phyloP scores from a whole-genome alignment of 2,113 vertebrate species.

The Ptychochromis oligacanthus region DNA sequence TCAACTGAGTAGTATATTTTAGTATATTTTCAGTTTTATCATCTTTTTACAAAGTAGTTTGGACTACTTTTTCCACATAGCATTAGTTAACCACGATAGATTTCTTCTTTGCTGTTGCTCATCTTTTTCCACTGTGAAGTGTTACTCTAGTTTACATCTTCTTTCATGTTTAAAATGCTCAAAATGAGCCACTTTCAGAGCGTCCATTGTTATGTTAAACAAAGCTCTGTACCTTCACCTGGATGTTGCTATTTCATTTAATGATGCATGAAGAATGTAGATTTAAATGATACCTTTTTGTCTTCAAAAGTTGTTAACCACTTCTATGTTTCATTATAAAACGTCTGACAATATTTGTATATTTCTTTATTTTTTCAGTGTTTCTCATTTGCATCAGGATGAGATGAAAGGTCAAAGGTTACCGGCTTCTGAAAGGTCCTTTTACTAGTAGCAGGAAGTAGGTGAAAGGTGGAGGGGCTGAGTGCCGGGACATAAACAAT shows the following conservation, averaged over 20 bases:
- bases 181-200: background rate
- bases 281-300: background rate
- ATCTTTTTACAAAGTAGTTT: too few species aligned
- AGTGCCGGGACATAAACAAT: conserved; percentile 44
- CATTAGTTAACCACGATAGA: background rate
- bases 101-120: background rate
- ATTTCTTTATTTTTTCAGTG: background rate
- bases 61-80: too few species aligned
- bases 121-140: background rate
- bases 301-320: background rate
- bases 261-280: background rate
- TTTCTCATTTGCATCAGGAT: background rate
- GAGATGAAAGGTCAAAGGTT: conserved; percentile 25
- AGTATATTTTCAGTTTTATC: too few species aligned
- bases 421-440: conserved; percentile 14
- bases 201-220: background rate
- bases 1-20: too few species aligned
- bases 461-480: conserved; percentile 66
- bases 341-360: background rate
- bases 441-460: conserved; percentile 46
- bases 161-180: background rate
- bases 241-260: background rate
- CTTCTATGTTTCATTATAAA: background rate
- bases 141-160: background rate
- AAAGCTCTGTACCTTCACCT: background rate